These are phyloP conservation scores for Amphipoea lucens DNA, from an alignment of 2,888 invertebrate species.

Conservation along the genomic window DNA sequence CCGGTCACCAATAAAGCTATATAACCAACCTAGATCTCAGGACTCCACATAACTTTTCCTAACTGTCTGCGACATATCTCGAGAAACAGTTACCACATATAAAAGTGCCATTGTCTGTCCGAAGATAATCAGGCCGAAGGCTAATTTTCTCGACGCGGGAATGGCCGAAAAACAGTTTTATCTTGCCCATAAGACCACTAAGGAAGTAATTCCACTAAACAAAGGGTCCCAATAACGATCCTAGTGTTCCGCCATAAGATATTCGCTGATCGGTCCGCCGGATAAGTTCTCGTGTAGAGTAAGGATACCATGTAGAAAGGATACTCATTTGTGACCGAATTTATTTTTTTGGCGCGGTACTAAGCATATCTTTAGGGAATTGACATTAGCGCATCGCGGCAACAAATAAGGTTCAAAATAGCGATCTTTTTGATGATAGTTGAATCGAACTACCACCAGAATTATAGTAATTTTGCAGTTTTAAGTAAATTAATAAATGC, in stretches of 20 bases:
- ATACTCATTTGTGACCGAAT: background rate
- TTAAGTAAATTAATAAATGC: background rate
- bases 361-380: background rate
- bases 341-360: too few relatives aligned
- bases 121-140: slow-evolving; percentile 75
- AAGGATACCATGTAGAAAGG: slow-evolving; percentile 19
- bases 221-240: slow-evolving; percentile 80
- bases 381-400: too few relatives aligned
- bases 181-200: slow-evolving; percentile 83
- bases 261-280: slow-evolving; percentile 75
- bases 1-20: slow-evolving; percentile 41
- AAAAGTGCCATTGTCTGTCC: slow-evolving; percentile 68
- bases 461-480: background rate
- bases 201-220: slow-evolving; percentile 84
- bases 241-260: slow-evolving; percentile 73
- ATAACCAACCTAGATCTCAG: slow-evolving; percentile 48
- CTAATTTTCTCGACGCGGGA: slow-evolving; percentile 78
- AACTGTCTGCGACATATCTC: slow-evolving; percentile 61
- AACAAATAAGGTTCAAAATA: background rate
- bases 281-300: slow-evolving; percentile 70
- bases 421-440: background rate
- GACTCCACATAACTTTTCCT: slow-evolving; percentile 48
- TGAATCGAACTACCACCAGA: background rate
- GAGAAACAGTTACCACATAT: slow-evolving; percentile 71
- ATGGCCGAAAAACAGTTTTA: slow-evolving; percentile 81